These are phyloP conservation scores for Agonum fuliginosum DNA, from an alignment of 2,888 invertebrate genomes.

Conservation along the genomic window DNA sequence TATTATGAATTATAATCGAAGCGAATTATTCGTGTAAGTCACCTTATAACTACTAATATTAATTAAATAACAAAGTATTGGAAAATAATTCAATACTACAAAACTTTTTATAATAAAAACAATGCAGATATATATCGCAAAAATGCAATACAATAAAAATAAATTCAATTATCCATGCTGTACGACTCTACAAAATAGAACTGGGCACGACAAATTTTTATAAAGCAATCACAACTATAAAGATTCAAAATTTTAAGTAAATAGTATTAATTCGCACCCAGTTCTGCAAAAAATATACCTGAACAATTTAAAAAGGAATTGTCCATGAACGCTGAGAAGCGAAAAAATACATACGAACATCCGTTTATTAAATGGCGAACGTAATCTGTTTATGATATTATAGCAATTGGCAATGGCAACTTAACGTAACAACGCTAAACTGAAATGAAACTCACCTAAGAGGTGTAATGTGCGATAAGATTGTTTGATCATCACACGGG, in stretches of 20 bases:
- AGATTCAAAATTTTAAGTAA: not conserved
- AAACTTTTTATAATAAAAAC: not conserved
- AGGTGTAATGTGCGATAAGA: constrained; percentile 49
- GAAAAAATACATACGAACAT: constrained; percentile 17
- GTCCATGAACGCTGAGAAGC: constrained; percentile 25
- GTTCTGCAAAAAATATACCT: not conserved
- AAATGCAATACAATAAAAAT: not conserved
- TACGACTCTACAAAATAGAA: constrained; percentile 27
- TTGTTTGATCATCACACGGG: constrained; percentile 56
- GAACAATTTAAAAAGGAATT: not conserved
- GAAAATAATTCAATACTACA: not conserved
- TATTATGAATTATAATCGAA: not conserved
- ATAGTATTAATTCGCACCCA: not conserved
- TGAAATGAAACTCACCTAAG: constrained; percentile 56
- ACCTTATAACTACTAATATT: not conserved
- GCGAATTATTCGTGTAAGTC: not conserved
- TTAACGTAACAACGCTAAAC: constrained; percentile 42
- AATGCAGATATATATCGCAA: not conserved
- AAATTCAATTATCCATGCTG: constrained; percentile 4
- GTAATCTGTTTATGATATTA: not conserved
- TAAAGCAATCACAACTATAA: not conserved
- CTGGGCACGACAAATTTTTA: constrained; percentile 4
- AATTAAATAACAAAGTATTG: not conserved
- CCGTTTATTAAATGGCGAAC: not conserved
- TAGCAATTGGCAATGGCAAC: constrained; percentile 9